Conservation (phyloP, 1,140 invertebrate species). For the Drosophila fuyamai region DNA sequence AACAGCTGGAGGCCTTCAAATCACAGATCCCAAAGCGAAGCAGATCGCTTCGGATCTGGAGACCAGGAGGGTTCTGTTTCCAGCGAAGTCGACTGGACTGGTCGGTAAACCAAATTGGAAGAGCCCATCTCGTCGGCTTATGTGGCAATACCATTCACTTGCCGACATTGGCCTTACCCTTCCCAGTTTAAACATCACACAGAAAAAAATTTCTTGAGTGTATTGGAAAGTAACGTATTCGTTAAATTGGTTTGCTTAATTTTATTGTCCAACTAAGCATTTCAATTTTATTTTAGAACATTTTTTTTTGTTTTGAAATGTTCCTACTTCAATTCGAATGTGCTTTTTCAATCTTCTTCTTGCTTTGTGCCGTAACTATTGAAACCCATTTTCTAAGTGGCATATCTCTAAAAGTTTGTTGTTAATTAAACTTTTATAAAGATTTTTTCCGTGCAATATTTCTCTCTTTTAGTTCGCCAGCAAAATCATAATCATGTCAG, state of each 20-base stretch:
- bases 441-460: constrained; percentile 12
- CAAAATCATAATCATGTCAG: constrained; percentile 83
- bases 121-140: constrained; percentile 39
- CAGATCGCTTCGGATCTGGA: constrained; percentile 10
- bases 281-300: too few relatives aligned
- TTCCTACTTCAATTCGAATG: too few relatives aligned
- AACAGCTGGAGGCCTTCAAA: constrained; percentile 60
- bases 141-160: constrained; percentile 68
- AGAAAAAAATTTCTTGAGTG: constrained; percentile 24
- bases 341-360: too few relatives aligned
- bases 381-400: too few relatives aligned
- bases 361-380: too few relatives aligned
- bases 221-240: too few relatives aligned
- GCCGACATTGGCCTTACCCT: constrained; percentile 55
- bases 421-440: too few relatives aligned
- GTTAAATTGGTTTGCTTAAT: too few relatives aligned
- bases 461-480: constrained; percentile 50
- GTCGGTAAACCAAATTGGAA: constrained; percentile 31
- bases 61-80: constrained; percentile 8
- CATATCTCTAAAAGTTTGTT: too few relatives aligned
- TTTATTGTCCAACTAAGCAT: too few relatives aligned
- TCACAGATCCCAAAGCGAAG: constrained; percentile 20
- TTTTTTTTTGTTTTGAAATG: too few relatives aligned
- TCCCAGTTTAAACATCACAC: constrained; percentile 17
- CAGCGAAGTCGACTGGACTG: constrained; percentile 22